Evolutionary conservation across 1,140 invertebrate species (phyloP).

Genomic region (Harpegnathos saltator): DNA sequence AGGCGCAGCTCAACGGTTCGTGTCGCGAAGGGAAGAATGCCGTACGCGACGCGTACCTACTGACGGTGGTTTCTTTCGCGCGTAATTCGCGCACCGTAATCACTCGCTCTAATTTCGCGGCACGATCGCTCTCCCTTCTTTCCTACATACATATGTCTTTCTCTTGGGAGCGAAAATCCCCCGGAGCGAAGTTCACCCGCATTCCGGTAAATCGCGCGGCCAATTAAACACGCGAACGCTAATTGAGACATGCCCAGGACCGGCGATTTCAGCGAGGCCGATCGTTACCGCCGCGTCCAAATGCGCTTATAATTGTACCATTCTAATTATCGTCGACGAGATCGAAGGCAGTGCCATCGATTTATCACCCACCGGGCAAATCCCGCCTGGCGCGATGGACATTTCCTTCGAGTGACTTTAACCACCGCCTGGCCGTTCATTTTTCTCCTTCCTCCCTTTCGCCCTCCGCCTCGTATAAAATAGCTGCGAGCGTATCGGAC

Average conservation of each 20-base stretch:
- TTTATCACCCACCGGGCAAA: slow-evolving; percentile 67
- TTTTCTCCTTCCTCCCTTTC: neutral
- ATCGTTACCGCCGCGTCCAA: slow-evolving; percentile 74
- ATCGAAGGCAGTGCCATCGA: slow-evolving; percentile 56
- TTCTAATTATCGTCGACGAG: slow-evolving; percentile 77
- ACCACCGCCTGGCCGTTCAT: slow-evolving; percentile 22
- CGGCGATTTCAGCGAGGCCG: slow-evolving; percentile 75
- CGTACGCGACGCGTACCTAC: slow-evolving; percentile 66
- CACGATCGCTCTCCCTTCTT: slow-evolving; percentile 83
- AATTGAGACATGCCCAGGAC: slow-evolving; percentile 83
- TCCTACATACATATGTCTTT: neutral
- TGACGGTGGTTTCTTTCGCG: slow-evolving; percentile 71
- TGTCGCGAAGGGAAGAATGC: slow-evolving; percentile 3
- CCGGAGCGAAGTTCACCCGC: slow-evolving; percentile 63
- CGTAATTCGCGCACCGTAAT: slow-evolving; percentile 79
- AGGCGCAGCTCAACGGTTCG: too few relatives aligned
- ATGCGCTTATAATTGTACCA: slow-evolving; percentile 80
- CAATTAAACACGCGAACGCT: slow-evolving; percentile 79
- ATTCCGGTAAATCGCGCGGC: slow-evolving; percentile 76
- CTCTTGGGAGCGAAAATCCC: slow-evolving; percentile 27
- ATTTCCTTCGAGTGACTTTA: slow-evolving; percentile 49
- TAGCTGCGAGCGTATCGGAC: neutral
- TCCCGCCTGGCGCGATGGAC: neutral
- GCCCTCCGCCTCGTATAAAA: neutral
- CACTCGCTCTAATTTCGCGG: slow-evolving; percentile 79